Percentiles rank a stretch among this genome's conserved stretches.
These are phyloP conservation scores for Sinocyclocheilus anophthalmus DNA, from an alignment of 2,113 vertebrate species.

Conservation along the genomic window DNA sequence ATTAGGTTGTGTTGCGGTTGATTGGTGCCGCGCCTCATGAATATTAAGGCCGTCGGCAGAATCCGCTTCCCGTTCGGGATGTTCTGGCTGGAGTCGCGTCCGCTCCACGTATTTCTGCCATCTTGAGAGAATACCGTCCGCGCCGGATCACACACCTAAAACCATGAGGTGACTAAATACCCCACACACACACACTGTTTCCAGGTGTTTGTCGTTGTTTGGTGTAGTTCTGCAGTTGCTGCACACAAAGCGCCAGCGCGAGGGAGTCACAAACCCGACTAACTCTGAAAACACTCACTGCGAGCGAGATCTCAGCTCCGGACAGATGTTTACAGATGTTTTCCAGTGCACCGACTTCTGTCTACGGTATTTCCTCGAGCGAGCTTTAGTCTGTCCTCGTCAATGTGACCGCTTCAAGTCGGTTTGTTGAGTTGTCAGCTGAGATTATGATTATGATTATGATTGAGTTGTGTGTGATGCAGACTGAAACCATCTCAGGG, in stretches of 20 bases:
- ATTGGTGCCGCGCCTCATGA: neutral
- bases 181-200: neutral
- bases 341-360: neutral
- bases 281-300: neutral
- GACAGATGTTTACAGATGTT: too few relatives aligned
- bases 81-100: conserved; percentile 26
- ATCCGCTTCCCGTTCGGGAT: conserved; percentile 24
- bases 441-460: too few relatives aligned
- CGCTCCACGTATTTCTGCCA: conserved; percentile 76
- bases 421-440: neutral
- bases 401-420: neutral
- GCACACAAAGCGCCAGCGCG: too few relatives aligned
- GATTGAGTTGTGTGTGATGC: neutral
- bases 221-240: conserved; percentile 50
- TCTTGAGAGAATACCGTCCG: conserved; percentile 72
- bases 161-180: conserved; percentile 61
- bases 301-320: neutral
- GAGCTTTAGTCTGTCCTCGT: neutral
- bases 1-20: neutral
- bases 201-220: neutral
- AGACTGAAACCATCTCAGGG: too few relatives aligned
- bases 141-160: conserved; percentile 41
- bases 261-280: too few relatives aligned
- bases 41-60: neutral
- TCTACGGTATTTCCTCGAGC: neutral